Base-by-base conservation (phyloP, 1,140 invertebrate species). In the Tachypleus tridentatus region DNA sequence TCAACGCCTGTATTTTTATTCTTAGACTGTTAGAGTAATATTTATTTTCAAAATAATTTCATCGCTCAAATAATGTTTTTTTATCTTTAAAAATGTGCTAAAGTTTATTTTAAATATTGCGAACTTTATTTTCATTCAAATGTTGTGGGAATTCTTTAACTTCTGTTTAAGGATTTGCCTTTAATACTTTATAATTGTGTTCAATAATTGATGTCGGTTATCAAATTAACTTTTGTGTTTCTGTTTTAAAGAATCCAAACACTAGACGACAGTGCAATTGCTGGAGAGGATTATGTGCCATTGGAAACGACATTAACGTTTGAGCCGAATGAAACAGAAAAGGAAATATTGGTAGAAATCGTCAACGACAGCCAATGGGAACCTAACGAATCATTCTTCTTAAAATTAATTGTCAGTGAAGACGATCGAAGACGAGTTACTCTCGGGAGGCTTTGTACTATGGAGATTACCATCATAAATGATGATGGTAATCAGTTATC, bases 331-430 rank as follows among this genome's bases (percentile, higher is more conserved):
- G 82, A 84, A 71, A 75, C 73, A 4, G 77, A 80, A 66, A 82
- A 83, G 63, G 67, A 79, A 72, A 73, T 85, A 9, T 76, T 76
- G 29, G 77, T 85, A 5, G 79, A 81, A 67, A 85, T 85, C 54
- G 77, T 85, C 51, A 80, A 85, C 71, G 84, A 85, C 73, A 82
- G 84, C 67, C 81, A 84, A 67, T 86, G 82, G 82, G 79, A 85
- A 71, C 83, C 82, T 0, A 82, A 84, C 72, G 83, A 84, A 72
- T 80, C 83, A 58, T 86, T 86, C 73, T 85, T 85, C 73, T 75
- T 84, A 0, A 76, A 80, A 64, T 62, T 85, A 4, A 77, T 76
- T 48, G 62, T 83, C 4, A 67, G 81, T 3, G 71, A 75, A 48
- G 72, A 75, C 10, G 62, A 74, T 11, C 57, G 63, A 3, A 64